Evolutionary conservation across 37 sponge, comb jelly and placozoan genomes (phyloP).

Genomic region (Lycopodina hypogea): DNA sequence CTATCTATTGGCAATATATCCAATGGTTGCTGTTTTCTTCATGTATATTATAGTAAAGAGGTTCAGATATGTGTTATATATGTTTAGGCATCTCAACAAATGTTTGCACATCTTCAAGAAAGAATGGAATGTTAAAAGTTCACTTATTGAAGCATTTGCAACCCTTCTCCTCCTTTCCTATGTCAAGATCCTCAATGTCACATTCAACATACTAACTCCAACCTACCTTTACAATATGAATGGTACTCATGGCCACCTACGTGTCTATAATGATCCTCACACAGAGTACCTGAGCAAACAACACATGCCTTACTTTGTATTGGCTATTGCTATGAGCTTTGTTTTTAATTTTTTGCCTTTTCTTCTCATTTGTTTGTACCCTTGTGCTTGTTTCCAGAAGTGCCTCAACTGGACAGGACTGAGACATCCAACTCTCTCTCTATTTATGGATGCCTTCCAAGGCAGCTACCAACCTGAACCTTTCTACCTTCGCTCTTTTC

Average conservation of each 20-base stretch:
- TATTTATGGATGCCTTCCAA: conserved; percentile 20
- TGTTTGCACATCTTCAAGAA: background rate
- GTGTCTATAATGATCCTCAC: background rate
- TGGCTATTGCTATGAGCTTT: background rate
- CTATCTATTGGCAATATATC: conserved; percentile 1
- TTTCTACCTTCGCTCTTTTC: background rate
- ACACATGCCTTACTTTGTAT: background rate
- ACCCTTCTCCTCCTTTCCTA: conserved; percentile 7
- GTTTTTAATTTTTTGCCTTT: background rate
- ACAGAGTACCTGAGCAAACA: background rate
- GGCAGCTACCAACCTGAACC: conserved; percentile 30
- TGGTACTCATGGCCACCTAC: background rate
- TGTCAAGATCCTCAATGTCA: background rate
- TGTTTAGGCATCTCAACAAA: background rate
- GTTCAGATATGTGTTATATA: background rate
- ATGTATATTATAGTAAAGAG: conserved; percentile 3
- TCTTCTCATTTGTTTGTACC: background rate
- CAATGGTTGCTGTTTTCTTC: background rate
- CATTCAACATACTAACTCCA: background rate
- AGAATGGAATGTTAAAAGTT: background rate
- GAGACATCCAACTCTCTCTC: background rate
- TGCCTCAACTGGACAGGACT: background rate
- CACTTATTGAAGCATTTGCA: conserved; percentile 2
- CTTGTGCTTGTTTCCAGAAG: conserved; percentile 3
- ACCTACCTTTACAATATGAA: background rate